Base-by-base conservation (phyloP, 2,888 invertebrate species). In the Xylota segnis region DNA sequence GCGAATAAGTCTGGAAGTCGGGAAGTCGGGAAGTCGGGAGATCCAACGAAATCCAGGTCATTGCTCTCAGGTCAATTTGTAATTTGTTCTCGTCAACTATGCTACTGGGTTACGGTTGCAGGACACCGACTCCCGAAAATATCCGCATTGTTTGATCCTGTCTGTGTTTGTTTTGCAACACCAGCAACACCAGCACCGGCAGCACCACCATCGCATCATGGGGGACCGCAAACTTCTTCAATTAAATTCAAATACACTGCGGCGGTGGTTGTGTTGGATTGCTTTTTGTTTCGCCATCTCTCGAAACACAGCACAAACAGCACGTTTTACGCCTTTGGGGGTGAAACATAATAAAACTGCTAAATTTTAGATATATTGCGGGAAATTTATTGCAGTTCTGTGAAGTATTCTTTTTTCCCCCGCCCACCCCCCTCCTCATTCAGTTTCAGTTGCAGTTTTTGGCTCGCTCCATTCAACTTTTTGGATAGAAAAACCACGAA, bases 191-290 rank as follows among this genome's bases (percentile, higher is more conserved):
- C 29, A 18, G 34, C 56, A 34, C 10, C 50, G n/a, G n/a, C n/a
- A n/a, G 23, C 23, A 23, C 23, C 23, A 23, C 3, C 23, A 23
- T 23, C 23, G 2, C 23, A 23, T 2, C 23, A 23, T 23, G 12
- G 37, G 18, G 43, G 34, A 50, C 59, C 43, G 43, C 56, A 84
- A 81, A 81, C 75, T 84, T 84, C 84, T 79, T 84, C 84, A 84
- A 84, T 84, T 81, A 75, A 84, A 84, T 71, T 84, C 81, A 75
- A 76, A 84, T 79, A 37, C 54, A 71, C 65, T 81, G 65, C 75
- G 50, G 50, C 23, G 18, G 0, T 5, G 50, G 50, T 43, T 74
- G 74, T 74, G 45, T 32, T 66, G 34, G 43, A 56, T 74, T 27
- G 50, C 14, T 65, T 59, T 43, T 32, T 40, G 12, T 59, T 61